A percentile compares a stretch with the other conserved stretches of the same genome.
Conservation (phyloP, 2,888 invertebrate species). For the Agonopterix arenella region DNA sequence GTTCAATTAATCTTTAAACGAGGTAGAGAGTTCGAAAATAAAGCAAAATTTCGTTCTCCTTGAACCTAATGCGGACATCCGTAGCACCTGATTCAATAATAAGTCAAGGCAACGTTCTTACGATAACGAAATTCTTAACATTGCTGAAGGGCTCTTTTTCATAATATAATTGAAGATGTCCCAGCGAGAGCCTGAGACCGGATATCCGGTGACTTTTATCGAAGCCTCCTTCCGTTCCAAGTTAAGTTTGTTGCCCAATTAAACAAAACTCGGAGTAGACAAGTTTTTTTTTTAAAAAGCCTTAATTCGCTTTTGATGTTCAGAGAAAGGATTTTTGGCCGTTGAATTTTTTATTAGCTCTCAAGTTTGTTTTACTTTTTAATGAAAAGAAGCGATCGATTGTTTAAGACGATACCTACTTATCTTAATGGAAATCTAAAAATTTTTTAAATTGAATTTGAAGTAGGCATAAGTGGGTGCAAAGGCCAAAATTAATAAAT, state of each 20-base stretch:
- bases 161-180: slow-evolving; percentile 7
- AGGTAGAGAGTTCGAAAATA: too few relatives aligned
- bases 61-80: neutral
- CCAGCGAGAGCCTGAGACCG: slow-evolving; percentile 18
- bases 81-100: neutral
- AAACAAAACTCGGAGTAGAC: slow-evolving; percentile 25
- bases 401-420: too few relatives aligned
- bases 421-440: too few relatives aligned
- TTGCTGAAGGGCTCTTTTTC: slow-evolving; percentile 1
- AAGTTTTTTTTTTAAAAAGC: too few relatives aligned
- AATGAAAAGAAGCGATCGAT: too few relatives aligned
- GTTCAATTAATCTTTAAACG: too few relatives aligned
- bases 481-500: too few relatives aligned
- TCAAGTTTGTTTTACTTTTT: neutral
- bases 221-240: slow-evolving; percentile 18
- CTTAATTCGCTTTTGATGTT: slow-evolving; percentile 23
- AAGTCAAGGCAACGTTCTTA: neutral
- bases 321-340: slow-evolving; percentile 11
- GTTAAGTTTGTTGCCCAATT: slow-evolving; percentile 45
- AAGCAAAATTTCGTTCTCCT: too few relatives aligned
- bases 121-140: slow-evolving; percentile 5
- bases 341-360: slow-evolving; percentile 24
- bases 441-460: too few relatives aligned
- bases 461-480: too few relatives aligned
- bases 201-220: slow-evolving; percentile 47